Base-by-base conservation (phyloP, 2,888 invertebrate species). In the Itoplectis maculator region DNA sequence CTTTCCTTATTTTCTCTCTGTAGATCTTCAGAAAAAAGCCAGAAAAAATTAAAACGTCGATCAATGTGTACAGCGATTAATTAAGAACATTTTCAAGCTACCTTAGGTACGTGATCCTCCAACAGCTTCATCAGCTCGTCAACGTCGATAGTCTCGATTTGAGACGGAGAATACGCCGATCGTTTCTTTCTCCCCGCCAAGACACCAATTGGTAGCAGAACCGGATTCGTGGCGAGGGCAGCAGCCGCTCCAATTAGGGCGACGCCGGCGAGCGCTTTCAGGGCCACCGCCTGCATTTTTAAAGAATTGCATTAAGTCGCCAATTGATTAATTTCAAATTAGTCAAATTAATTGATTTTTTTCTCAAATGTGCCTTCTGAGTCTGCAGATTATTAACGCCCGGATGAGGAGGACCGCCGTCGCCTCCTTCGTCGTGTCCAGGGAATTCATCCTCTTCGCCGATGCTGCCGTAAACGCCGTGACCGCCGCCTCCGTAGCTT, bases 191-290 rank as follows among this genome's bases (percentile, higher is more conserved):
- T 93, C 15, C 96, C 96, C 15, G 96, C 94, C 8, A 97, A 94
- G 0, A 96, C 96, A 35, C 97, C 97, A 56, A 97, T 94, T 91
- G 97, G 97, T 47, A 97, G 92, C 13, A 97, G 94, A 70, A 97
- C 94, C 4, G 97, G 97, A 93, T 97, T 97, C 86, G 95, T 95
- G 73, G 96, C 96, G 79, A 97, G 93, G 15, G 97, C 95, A 23
- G 97, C 97, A 0, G 97, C 97, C 40, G 97, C 96, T 47, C 97
- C 97, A n/a, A 97, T 94, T 65, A 94, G 85, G 0, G 97, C 97
- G 59, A 97, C 95, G 23, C 97, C 97, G 49, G 97, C 97, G 84
- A 97, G 92, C 0, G 97, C 97, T 86, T 94, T 94, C 40, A 95
- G 92, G 45, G 95, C 95, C 61, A 95, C 91, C 11, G 94, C 94